A percentile compares a stretch with the other conserved stretches of the same genome.
Evolutionary conservation across 2,888 invertebrate genomes (phyloP).

Genomic region (Bellardia pandia): DNA sequence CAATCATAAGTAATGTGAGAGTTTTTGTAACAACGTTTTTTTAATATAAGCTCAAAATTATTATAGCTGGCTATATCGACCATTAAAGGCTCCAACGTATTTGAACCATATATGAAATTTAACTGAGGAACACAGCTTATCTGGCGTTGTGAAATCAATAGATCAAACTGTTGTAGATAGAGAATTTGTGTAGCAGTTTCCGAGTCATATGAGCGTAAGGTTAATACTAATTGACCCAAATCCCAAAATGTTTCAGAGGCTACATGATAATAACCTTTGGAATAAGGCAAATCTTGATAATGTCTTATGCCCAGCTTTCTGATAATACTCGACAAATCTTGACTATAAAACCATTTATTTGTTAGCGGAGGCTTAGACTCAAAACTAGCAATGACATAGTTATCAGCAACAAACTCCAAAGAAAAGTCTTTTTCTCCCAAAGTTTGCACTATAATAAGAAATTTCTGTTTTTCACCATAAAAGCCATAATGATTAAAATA

Average conservation of each 20-base stretch:
- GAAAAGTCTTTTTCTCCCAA: conserved; percentile 62
- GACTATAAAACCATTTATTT: conserved; percentile 44
- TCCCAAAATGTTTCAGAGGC: conserved; percentile 71
- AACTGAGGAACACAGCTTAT: conserved; percentile 68
- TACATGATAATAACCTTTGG: conserved; percentile 74
- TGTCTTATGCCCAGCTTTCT: conserved; percentile 63
- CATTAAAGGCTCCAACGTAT: conserved; percentile 72
- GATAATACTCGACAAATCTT: conserved; percentile 64
- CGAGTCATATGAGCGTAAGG: conserved; percentile 27
- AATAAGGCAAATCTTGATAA: conserved; percentile 73
- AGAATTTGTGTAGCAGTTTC: conserved; percentile 21
- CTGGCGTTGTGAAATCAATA: conserved; percentile 56
- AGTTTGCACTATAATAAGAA: conserved; percentile 66
- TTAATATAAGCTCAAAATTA: conserved; percentile 73
- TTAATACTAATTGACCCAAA: conserved; percentile 52
- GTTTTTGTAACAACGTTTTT: conserved; percentile 64
- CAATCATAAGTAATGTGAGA: conserved; percentile 70
- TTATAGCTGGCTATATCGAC: conserved; percentile 75
- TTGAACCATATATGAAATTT: conserved; percentile 71
- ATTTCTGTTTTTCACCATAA: conserved; percentile 63
- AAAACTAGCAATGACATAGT: conserved; percentile 74
- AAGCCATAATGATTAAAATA: conserved; percentile 75
- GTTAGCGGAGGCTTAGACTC: background rate
- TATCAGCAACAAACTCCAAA: conserved; percentile 70
- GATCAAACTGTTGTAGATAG: conserved; percentile 37